phyloP scores from a whole-genome alignment of 2,113 vertebrate genomes.

The Gallinago undulata region DNA sequence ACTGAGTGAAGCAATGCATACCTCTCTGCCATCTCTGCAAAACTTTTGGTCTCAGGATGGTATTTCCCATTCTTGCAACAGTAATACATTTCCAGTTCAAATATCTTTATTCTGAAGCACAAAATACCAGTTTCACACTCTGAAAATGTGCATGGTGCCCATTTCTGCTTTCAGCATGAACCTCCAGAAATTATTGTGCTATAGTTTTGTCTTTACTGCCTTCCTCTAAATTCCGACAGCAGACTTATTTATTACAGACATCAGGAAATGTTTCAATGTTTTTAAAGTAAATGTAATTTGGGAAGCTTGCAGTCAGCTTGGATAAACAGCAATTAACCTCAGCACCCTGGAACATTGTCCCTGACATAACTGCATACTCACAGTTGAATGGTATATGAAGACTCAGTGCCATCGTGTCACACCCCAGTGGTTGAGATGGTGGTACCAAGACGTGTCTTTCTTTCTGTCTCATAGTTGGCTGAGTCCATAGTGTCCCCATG shows the following conservation, averaged over 20 bases:
- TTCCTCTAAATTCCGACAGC: neutral
- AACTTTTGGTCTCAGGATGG: neutral
- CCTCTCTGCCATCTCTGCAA: neutral
- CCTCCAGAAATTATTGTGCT: neutral
- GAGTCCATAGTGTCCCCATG: neutral
- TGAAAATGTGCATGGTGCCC: neutral
- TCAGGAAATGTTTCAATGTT: neutral
- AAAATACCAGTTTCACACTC: neutral
- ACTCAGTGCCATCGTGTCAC: neutral
- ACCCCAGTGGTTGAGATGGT: neutral
- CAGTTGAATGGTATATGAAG: neutral
- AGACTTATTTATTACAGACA: neutral
- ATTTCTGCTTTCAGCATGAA: neutral
- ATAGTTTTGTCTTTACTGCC: neutral
- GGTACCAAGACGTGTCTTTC: neutral
- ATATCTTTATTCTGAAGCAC: neutral
- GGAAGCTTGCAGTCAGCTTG: neutral
- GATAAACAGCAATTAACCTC: slow-evolving; percentile 19
- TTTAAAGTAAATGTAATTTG: slow-evolving; percentile 12
- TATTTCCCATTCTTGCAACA: neutral
- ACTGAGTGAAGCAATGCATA: neutral
- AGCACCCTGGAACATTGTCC: neutral
- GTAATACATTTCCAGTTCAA: neutral
- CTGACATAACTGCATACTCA: neutral
- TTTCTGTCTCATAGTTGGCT: neutral